These are phyloP conservation scores for Drosophila guanche DNA, from an alignment of 1,140 invertebrate genomes.

Conservation along the genomic window DNA sequence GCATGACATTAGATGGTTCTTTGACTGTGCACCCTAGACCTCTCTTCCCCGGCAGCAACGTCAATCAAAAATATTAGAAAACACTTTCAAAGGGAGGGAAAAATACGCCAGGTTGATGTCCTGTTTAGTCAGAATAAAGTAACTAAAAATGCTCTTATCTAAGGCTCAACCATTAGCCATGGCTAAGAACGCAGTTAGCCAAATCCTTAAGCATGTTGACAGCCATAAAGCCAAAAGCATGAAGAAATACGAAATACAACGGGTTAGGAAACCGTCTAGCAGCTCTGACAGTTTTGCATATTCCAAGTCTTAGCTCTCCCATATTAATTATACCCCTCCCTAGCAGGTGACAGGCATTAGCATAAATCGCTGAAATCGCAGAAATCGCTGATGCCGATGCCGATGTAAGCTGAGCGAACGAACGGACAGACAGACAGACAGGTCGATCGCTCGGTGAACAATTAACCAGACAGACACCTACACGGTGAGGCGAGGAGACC, in stretches of 20 bases:
- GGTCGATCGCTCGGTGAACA: constrained; percentile 35
- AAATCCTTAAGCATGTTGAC: constrained; percentile 10
- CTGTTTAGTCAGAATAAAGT: not conserved
- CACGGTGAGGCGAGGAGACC: constrained; percentile 17
- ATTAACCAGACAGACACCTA: constrained; percentile 53
- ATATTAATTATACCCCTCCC: constrained; percentile 46
- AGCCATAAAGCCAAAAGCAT: constrained; percentile 23
- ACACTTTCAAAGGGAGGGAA: not conserved
- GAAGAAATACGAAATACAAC: constrained; percentile 45
- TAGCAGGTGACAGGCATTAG: constrained; percentile 57
- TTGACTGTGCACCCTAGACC: constrained; percentile 29
- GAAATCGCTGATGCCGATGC: constrained; percentile 1
- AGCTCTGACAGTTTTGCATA: constrained; percentile 35
- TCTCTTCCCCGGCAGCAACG: constrained; percentile 23
- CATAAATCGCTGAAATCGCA: constrained; percentile 55
- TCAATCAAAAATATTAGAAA: constrained; percentile 36
- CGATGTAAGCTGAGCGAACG: constrained; percentile 19
- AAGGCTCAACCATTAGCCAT: not conserved
- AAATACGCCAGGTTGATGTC: not conserved
- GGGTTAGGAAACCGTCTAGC: constrained; percentile 39
- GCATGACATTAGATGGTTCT: constrained; percentile 59
- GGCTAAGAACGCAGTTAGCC: constrained; percentile 17
- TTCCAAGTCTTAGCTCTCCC: constrained; percentile 33
- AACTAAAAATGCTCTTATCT: not conserved
- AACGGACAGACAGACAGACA: constrained; percentile 13